Base-by-base conservation (phyloP, 2,113 vertebrate species). In the Illadopsis cleaveri region DNA sequence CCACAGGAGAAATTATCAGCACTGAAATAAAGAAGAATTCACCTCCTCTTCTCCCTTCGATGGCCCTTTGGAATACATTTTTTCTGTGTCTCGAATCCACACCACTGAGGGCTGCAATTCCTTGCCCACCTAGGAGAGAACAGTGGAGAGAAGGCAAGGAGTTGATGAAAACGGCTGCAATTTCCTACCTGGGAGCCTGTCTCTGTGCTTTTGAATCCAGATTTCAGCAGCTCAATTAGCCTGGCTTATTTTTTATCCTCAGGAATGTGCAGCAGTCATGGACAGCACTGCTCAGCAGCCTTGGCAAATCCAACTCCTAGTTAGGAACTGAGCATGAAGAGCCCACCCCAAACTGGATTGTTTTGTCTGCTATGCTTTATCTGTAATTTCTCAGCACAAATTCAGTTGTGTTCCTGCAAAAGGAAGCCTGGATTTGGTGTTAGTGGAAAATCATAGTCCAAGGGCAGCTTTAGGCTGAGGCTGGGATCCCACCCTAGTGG, bases 31-130 rank as follows among this genome's bases (percentile, higher is more conserved):
- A 62, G 11, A n/a, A 68, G 18, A 28, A 27, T 94, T 97, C 94
- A 98, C 99, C 98, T 92, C 94, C 77, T 95, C 98, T 35, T 98
- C 98, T 8, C 72, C 23, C 24, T 93, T 98, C 0, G 94, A 96
- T 2, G 97, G 96, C 57, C 90, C 98, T 94, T 96, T 99, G 95
- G 98, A 97, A 97, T 98, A 99, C 24, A 98, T 96, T 97, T 98
- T 98, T 80, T 99, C 99, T 4, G 98, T 94, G 14, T 99, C 97
- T 86, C 97, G 97, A 24, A 99, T 98, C 99, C 98, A 99, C 40
- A 99, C 92, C 2, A 99, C 98, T 3, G 99, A 99, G 28, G 99
- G 99, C 94, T 99, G 99, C 77, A 98, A 92, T 65, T 97, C 95
- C 23, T 96, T 98, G 54, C 98, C 98, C 96, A 99, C 99, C 99